Percentiles rank a stretch among this genome's conserved stretches.
Evolutionary conservation across 2,888 invertebrate genomes (phyloP).

Genomic region (Tetheella fluctuosa): DNA sequence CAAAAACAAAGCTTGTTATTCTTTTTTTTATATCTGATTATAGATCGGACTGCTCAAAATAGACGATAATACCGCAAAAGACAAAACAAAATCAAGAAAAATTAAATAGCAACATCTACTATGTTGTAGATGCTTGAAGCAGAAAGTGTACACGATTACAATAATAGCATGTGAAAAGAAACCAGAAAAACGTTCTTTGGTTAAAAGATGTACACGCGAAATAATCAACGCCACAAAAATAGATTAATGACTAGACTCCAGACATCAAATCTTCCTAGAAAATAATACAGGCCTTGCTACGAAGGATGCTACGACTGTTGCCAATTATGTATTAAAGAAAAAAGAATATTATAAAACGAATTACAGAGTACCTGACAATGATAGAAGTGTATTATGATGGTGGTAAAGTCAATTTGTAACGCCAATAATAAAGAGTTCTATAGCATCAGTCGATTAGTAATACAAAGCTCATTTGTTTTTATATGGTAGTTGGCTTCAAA

Average conservation of each 20-base stretch:
- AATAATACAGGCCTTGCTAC: neutral
- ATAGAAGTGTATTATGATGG: neutral
- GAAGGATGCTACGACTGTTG: neutral
- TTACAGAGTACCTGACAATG: neutral
- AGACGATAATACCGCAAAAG: neutral
- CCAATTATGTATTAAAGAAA: neutral
- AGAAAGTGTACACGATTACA: neutral
- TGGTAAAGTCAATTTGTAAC: neutral
- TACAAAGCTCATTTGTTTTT: too few species aligned
- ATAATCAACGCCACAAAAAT: neutral
- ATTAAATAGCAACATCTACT: neutral
- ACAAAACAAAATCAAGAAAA: neutral
- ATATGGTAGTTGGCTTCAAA: too few species aligned
- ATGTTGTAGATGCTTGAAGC: too few species aligned
- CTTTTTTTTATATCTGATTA: neutral
- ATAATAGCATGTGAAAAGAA: neutral
- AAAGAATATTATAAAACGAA: neutral
- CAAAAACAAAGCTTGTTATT: constrained; percentile 2
- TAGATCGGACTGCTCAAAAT: neutral
- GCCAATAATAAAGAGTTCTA: too few species aligned
- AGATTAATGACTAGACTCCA: neutral
- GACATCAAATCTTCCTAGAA: neutral
- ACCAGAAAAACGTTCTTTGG: neutral
- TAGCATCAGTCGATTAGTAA: too few species aligned
- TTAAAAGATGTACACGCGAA: neutral